These are phyloP conservation scores for Notodromas monacha DNA, from an alignment of 2,888 invertebrate species.

Conservation along the genomic window DNA sequence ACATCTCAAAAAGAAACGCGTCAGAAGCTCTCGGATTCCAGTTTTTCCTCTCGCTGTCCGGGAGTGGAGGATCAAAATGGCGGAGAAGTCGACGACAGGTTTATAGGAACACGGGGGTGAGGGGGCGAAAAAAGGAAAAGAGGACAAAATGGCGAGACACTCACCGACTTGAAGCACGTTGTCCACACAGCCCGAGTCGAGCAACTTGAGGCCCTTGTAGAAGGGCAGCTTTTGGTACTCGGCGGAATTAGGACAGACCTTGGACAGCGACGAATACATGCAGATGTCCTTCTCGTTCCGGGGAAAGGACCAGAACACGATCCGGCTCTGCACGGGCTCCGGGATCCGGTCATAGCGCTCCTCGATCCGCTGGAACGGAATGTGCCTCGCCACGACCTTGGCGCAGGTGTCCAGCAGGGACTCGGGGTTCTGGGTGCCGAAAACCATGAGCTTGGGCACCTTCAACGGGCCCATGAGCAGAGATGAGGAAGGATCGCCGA, in stretches of 20 bases:
- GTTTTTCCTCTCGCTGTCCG: no score
- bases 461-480: no score
- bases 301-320: slow-evolving; percentile 64
- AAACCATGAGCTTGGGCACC: slow-evolving; percentile 9
- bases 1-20: no score
- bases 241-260: slow-evolving; percentile 18
- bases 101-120: no score
- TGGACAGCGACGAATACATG: slow-evolving; percentile 50
- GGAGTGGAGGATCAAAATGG: no score
- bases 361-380: slow-evolving; percentile 55
- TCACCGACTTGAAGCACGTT: slow-evolving; percentile 62
- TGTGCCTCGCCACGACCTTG: slow-evolving; percentile 45
- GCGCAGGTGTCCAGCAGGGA: slow-evolving; percentile 47
- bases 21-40: no score
- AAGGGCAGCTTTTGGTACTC: slow-evolving; percentile 51
- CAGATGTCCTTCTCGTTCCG: slow-evolving; percentile 55
- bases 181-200: slow-evolving; percentile 48
- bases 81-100: no score
- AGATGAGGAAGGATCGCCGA: no score
- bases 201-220: slow-evolving; percentile 48
- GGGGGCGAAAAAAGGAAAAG: no score
- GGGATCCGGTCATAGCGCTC: slow-evolving; percentile 57
- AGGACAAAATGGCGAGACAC: no score
- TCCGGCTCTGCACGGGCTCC: slow-evolving; percentile 51
- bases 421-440: slow-evolving; percentile 22